Conservation (phyloP, 2,113 vertebrate species). For the Arizona elegans region DNA sequence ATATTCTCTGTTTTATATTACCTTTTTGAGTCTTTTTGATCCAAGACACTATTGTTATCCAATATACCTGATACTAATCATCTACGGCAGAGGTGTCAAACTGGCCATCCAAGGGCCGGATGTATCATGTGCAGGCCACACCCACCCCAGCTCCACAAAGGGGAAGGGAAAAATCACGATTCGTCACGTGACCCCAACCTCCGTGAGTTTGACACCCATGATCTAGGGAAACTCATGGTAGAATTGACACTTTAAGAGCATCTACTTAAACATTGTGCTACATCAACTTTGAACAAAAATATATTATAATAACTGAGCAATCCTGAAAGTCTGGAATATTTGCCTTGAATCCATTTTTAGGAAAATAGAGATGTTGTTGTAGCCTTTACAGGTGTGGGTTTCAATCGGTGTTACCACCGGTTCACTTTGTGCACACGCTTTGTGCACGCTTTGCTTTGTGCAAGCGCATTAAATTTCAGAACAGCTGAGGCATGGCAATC, state of each 20-base stretch:
- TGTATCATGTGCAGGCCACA: too few relatives aligned
- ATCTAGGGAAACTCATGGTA: not conserved
- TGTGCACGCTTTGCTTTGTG: too few relatives aligned
- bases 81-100: not conserved
- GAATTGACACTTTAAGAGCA: not conserved
- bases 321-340: not conserved
- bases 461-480: too few relatives aligned
- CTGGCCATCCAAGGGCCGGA: too few relatives aligned
- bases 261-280: not conserved
- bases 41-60: not conserved
- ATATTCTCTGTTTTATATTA: not conserved
- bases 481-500: too few relatives aligned
- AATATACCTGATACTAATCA: not conserved
- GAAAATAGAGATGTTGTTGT: not conserved
- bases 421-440: too few relatives aligned
- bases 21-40: not conserved
- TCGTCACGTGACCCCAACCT: too few relatives aligned
- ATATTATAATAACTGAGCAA: not conserved
- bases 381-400: not conserved
- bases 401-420: too few relatives aligned
- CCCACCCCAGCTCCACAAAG: too few relatives aligned
- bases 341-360: not conserved
- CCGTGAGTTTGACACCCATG: too few relatives aligned
- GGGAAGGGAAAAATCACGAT: too few relatives aligned
- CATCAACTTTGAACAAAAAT: not conserved